Base-by-base conservation (phyloP, 2,888 invertebrate species). In the Caenorhabditis sulstoni region DNA sequence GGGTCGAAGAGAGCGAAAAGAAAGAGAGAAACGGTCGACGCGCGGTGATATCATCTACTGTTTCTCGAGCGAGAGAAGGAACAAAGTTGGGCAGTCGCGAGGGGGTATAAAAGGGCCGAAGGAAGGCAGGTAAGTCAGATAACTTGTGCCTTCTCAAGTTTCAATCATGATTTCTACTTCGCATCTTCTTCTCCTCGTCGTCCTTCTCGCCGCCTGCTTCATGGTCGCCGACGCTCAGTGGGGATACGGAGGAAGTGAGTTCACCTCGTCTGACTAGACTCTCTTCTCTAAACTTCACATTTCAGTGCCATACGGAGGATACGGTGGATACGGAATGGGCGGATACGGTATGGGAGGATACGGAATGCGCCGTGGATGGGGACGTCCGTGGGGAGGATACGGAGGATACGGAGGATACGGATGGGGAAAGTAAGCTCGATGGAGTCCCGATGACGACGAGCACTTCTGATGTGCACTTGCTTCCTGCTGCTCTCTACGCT, bases 381-480 rank as follows among this genome's bases (percentile, higher is more conserved):
- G 53, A 53, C 44, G 58, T 44, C 66, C 66, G 58, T 74, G 59
- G 55, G 66, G 66, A 45, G 55, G 61, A 49, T 61, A 55, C 47
- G 67, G 67, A 50, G 67, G 68, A 62, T 55, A 55, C 39, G 70
- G 70, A 9, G 74, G 74, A 74, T 74, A 74, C 66, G 74, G 74
- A 74, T 66, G 53, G 59, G 74, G 74, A 58, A 66, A 66, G 16
- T 74, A 71, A 49, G 16, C 22, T n/a, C n/a, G n/a, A n/a, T n/a
- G 29, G 7, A 29, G 7, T 3, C 29, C 29, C 29, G 29, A 29
- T 29, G 23, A 23, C 14, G 16, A 57, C 47, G 7, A 16, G 11
- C 14, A 58, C 29, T 29, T 29, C 29, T 29, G 29, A 66, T 55
- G 23, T 44, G 29, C 29, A 45, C 29, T 16, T 47, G 29, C 29